Percentiles rank a stretch among this genome's conserved stretches.
Conservation (phyloP, 1,140 invertebrate genomes). For the Drosophila dunni region DNA sequence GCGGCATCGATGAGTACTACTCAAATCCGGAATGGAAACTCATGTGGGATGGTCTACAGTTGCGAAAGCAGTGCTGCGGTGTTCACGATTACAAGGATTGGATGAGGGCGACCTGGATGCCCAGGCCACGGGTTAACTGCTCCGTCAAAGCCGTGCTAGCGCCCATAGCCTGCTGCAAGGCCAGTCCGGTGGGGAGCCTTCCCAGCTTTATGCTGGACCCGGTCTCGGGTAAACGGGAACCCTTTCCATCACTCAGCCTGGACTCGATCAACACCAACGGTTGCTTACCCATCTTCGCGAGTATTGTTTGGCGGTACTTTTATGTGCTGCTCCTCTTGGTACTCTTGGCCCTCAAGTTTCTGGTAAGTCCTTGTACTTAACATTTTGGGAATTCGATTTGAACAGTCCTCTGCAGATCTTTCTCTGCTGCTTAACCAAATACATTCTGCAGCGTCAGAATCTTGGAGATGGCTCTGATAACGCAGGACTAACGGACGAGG, state of each 20-base stretch:
- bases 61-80: conserved; percentile 74
- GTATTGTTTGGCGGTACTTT: conserved; percentile 47
- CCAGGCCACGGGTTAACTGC: conserved; percentile 15
- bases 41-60: conserved; percentile 74
- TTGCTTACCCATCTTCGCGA: conserved; percentile 54
- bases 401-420: conserved; percentile 39
- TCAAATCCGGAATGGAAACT: conserved; percentile 77
- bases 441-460: conserved; percentile 60
- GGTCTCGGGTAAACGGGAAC: neutral
- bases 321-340: conserved; percentile 58
- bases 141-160: conserved; percentile 43
- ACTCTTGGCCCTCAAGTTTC: conserved; percentile 59
- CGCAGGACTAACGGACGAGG: conserved; percentile 60
- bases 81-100: conserved; percentile 75
- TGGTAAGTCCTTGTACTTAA: conserved; percentile 45
- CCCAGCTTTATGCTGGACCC: conserved; percentile 27
- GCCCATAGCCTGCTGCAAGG: conserved; percentile 72
- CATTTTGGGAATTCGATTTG: too few relatives aligned
- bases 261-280: conserved; percentile 65
- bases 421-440: conserved; percentile 71
- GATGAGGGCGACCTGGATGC: conserved; percentile 80
- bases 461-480: conserved; percentile 53
- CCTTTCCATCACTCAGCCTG: conserved; percentile 49
- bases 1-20: conserved; percentile 80
- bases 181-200: conserved; percentile 22